Evolutionary conservation across 2,797 vertebrate genomes (phyloP), one percentile per base, ranked within the genome.

Genomic region (Capromys pilorides): DNA sequence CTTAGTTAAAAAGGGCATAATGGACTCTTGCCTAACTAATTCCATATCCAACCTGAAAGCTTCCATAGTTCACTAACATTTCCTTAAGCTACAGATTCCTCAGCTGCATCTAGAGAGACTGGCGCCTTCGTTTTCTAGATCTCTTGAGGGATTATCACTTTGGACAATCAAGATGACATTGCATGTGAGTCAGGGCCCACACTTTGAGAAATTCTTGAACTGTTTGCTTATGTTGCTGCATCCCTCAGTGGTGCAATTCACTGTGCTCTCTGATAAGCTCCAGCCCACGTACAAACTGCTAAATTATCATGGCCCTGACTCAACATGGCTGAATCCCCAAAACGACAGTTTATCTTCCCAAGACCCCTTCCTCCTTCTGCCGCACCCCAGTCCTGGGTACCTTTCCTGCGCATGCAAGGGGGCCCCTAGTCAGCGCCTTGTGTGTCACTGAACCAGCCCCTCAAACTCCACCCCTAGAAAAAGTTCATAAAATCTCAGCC

Each of bases 141-240:
- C 39, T 91, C 57, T 88, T 14, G n/a, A 64, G 41, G 61, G 80
- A 51, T 78, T 81, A 33, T 61, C 24, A 62, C 66, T 84, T 80
- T 73, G 51, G 61, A 86, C 24, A 33, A 69, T 26, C 10, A 64
- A 81, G 14, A 59, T 86, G n/a, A 22, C n/a, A 21, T 33, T 24
- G 59, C 28, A 69, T 61, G 41, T 67, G 45, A 64, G 85, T 31
- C 51, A 39, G 5, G 11, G 45, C 28, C 61, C 54, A n/a, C 22
- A 49, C 59, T 90, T 90, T 61, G 49, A 73, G 71, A 80, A 93
- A 75, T 69, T 7, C 26, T 93, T 93, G n/a, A 26, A 13, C 57
- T 66, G 6, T 21, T 66, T 31, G 9, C 18, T 31, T 39, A 1
- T 66, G 73, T 11, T 36, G 61, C 67, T 64, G 6, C 33, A 24